Percentiles rank a stretch among this genome's conserved stretches.
phyloP scores from a whole-genome alignment of 2,888 invertebrate genomes.

The Drosophila atroscutellata region DNA sequence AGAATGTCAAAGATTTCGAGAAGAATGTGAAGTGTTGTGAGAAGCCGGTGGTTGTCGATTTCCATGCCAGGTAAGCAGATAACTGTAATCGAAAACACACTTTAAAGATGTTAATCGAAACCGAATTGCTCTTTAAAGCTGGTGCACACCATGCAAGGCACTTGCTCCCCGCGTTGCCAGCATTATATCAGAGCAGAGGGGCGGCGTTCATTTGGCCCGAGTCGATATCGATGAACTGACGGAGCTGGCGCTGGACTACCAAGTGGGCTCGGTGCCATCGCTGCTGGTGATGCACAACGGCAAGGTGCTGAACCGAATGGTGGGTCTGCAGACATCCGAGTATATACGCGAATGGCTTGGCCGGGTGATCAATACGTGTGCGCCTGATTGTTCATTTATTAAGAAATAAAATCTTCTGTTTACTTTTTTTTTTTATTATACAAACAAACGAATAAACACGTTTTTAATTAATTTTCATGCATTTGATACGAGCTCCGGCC shows the following conservation, averaged over 20 bases:
- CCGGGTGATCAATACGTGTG: slow-evolving; percentile 43
- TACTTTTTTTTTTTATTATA: background rate
- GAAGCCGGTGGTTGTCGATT: slow-evolving; percentile 95
- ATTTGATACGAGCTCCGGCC: slow-evolving; percentile 49
- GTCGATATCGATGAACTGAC: slow-evolving; percentile 96
- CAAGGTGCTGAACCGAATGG: slow-evolving; percentile 91
- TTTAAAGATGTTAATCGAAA: background rate
- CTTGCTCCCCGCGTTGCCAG: slow-evolving; percentile 94
- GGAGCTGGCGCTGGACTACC: slow-evolving; percentile 94
- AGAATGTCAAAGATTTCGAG: slow-evolving; percentile 95
- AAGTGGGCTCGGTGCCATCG: slow-evolving; percentile 95
- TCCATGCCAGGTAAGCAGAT: slow-evolving; percentile 92
- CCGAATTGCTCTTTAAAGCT: slow-evolving; percentile 86
- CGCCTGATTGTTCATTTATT: slow-evolving; percentile 9
- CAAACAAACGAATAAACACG: slow-evolving; percentile 45
- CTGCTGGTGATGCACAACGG: slow-evolving; percentile 94
- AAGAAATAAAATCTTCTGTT: slow-evolving; percentile 1
- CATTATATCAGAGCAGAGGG: slow-evolving; percentile 91
- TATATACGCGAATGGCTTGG: slow-evolving; percentile 93
- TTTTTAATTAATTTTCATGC: slow-evolving; percentile 74
- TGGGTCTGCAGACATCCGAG: slow-evolving; percentile 95
- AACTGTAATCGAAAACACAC: background rate
- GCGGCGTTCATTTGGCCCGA: slow-evolving; percentile 92
- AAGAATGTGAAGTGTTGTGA: slow-evolving; percentile 93
- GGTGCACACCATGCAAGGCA: slow-evolving; percentile 98